Evolutionary conservation across 1,140 invertebrate genomes (phyloP).

Genomic region (Philotrypesis tridentata): DNA sequence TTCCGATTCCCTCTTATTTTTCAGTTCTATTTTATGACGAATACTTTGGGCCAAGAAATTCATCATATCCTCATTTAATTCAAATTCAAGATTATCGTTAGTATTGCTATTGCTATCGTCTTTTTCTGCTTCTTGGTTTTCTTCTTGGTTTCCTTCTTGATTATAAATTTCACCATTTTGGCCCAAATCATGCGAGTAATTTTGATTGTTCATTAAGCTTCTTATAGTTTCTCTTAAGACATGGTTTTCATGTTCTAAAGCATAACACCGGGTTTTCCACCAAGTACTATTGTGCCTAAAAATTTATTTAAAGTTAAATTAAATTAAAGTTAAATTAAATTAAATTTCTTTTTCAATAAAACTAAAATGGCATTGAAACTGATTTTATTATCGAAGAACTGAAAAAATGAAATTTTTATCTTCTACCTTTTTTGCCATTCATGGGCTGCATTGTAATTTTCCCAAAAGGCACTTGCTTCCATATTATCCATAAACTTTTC

Average conservation of each 20-base stretch:
- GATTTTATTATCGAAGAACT: slow-evolving; percentile 7
- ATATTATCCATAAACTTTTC: slow-evolving; percentile 31
- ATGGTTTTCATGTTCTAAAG: slow-evolving; percentile 79
- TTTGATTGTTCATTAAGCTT: slow-evolving; percentile 53
- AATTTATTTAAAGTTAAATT: slow-evolving; percentile 14
- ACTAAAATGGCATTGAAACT: too few relatives aligned
- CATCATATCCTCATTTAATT: slow-evolving; percentile 80
- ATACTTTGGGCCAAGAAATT: slow-evolving; percentile 78
- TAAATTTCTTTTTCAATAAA: too few relatives aligned
- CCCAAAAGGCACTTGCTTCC: slow-evolving; percentile 67
- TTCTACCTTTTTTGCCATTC: slow-evolving; percentile 70
- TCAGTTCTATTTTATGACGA: slow-evolving; percentile 74
- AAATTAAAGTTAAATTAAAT: too few relatives aligned
- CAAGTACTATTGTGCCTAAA: slow-evolving; percentile 74
- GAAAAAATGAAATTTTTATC: neutral
- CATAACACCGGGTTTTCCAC: slow-evolving; percentile 80
- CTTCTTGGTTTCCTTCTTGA: neutral
- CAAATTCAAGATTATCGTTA: slow-evolving; percentile 72
- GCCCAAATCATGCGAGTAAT: neutral
- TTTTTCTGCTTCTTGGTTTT: neutral
- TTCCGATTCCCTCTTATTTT: slow-evolving; percentile 64
- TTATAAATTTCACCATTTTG: neutral
- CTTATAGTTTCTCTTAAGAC: slow-evolving; percentile 73
- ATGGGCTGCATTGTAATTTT: slow-evolving; percentile 66
- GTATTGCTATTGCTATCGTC: slow-evolving; percentile 14